Base-by-base conservation (phyloP, 1,140 invertebrate genomes). In the Cataglyphis hispanica region DNA sequence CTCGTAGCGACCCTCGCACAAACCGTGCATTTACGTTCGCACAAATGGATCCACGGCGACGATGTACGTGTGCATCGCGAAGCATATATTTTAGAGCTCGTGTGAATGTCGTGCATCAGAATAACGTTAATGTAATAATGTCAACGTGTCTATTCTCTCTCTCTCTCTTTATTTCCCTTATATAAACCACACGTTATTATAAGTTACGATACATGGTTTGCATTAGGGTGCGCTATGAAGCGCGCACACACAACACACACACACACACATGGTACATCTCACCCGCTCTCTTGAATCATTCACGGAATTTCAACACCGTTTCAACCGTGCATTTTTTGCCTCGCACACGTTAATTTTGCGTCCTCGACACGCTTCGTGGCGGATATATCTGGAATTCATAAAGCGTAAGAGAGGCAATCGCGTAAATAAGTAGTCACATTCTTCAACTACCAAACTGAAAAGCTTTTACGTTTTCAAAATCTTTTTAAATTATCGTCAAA, bases 121-220 rank as follows among this genome's bases (percentile, higher is more conserved):
- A 77, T 77, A 77, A 77, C 37, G 31, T 16, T 8, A 37, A 19
- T 25, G 11, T 77, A 77, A 77, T 77, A 77, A 77, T 66, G 75
- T 77, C 75, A 64, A 11, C 60, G 60, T 31, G 37, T 64, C 19
- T 27, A 1, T 56, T 75, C 50, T 16, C 31, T 11, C 16, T 60
- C 37, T 75, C 31, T 50, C 46, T 50, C 25, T 60, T 6, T 50
- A 50, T 50, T 50, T 19, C 16, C 46, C 37, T 63, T 77, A 58
- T 60, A 40, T 46, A 77, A 77, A 27, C 40, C 19, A 31, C 11
- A 40, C 37, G 60, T 22, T 76, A 19, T 76, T 76, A 63, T 31
- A 77, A 64, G 46, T 77, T 77, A 77, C 37, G 75, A 77, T 16
- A 31, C 19, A 27, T 60, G 56, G 50, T 1, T 63, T 27, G 27